Conservation (phyloP, 2,797 vertebrate species). For the Phoeniculus purpureus region DNA sequence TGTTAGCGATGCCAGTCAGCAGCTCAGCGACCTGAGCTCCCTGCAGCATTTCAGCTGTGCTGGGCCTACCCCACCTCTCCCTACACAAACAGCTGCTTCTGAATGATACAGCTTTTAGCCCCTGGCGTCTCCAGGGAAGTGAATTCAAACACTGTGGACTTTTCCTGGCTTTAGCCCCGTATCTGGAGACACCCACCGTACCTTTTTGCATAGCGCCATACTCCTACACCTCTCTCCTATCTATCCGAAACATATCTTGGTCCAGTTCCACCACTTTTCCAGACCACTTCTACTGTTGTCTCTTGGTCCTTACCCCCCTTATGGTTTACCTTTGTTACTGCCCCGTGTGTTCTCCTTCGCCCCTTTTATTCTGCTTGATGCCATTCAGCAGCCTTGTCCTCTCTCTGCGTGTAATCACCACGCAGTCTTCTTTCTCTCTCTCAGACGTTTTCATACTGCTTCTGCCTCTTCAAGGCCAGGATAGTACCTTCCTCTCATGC, state of each 20-base stretch:
- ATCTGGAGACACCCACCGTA: not conserved
- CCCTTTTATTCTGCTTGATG: not conserved
- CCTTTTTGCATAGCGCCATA: not conserved
- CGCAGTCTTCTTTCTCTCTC: not conserved
- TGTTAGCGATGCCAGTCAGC: not conserved
- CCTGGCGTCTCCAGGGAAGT: not conserved
- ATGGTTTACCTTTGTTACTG: not conserved
- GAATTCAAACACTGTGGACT: fast-evolving
- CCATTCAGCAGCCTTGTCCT: not conserved
- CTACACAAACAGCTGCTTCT: not conserved
- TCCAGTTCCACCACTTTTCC: not conserved
- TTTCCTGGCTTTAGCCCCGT: not conserved
- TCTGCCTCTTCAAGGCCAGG: not conserved
- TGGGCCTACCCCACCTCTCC: not conserved
- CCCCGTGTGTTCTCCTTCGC: not conserved
- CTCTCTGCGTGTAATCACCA: not conserved
- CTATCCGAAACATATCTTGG: too few relatives aligned
- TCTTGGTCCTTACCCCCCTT: not conserved
- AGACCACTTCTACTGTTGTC: not conserved
- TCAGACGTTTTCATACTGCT: not conserved
- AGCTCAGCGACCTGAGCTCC: not conserved
- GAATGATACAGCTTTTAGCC: not conserved
- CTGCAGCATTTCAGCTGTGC: not conserved
- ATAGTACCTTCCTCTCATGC: not conserved
- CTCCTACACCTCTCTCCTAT: not conserved